These are phyloP conservation scores for Ferrisia virgata DNA, from an alignment of 2,888 invertebrate species.

Conservation along the genomic window DNA sequence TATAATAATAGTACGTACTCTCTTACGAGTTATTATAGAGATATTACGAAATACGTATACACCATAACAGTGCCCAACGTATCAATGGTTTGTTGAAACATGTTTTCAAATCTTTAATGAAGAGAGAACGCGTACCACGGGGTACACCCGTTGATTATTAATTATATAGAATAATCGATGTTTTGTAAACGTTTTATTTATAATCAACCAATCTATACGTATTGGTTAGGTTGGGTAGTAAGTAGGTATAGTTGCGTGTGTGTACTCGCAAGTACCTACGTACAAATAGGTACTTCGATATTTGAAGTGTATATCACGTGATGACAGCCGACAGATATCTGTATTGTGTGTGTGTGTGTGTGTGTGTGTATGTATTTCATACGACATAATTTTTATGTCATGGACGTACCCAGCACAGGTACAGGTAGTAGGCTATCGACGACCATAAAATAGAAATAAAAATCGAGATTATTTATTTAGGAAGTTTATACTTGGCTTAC, in stretches of 20 bases:
- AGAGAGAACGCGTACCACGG: neutral
- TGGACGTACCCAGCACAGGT: neutral
- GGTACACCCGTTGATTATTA: conserved; percentile 23
- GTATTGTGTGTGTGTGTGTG: neutral
- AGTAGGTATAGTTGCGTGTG: no score
- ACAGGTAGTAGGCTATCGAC: neutral
- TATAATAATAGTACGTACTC: no score
- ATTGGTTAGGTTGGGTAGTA: no score
- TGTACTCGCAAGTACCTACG: no score
- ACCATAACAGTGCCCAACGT: no score
- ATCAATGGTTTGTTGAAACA: neutral
- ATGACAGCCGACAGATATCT: neutral
- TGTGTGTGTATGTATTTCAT: no score
- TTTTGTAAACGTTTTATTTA: conserved; percentile 21
- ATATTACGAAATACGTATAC: neutral
- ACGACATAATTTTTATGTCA: neutral
- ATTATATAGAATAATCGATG: conserved; percentile 19
- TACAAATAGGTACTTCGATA: neutral
- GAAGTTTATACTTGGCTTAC: neutral
- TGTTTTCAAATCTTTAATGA: neutral
- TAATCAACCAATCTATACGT: neutral
- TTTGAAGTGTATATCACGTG: conserved; percentile 9
- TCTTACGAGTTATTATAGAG: neutral
- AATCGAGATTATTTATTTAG: neutral
- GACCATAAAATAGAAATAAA: neutral